Evolutionary conservation across 2,888 invertebrate species (phyloP).

Genomic region (Fabriciana adippe): DNA sequence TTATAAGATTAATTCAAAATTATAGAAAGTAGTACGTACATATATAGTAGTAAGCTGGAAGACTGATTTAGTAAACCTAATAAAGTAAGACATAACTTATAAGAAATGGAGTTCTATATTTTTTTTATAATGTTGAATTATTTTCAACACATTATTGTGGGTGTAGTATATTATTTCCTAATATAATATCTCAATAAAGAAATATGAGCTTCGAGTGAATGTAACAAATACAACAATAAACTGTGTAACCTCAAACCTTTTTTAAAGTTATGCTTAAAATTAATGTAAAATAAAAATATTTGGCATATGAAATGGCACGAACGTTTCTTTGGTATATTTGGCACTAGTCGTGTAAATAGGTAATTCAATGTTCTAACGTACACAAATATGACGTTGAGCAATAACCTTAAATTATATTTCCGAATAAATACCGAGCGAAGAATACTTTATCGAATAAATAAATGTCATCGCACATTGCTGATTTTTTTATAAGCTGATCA

Average conservation of each 20-base stretch:
- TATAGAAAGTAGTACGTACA: no score
- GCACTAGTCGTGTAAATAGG: constrained; percentile 52
- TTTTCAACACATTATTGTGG: no score
- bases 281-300: constrained; percentile 40
- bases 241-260: constrained; percentile 13
- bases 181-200: no score
- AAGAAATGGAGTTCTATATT: not conserved
- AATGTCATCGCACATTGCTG: constrained; percentile 1
- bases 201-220: no score
- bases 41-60: constrained; percentile 3
- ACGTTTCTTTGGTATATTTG: constrained; percentile 58
- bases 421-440: constrained; percentile 71
- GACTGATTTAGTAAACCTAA: constrained; percentile 1
- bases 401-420: constrained; percentile 59
- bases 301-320: constrained; percentile 55
- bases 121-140: not conserved
- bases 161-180: no score
- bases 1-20: no score
- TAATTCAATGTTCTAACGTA: constrained; percentile 55
- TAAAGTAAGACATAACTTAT: not conserved
- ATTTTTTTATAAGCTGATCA: not conserved
- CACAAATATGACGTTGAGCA: constrained; percentile 72
- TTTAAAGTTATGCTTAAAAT: constrained; percentile 37
- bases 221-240: no score
- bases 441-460: constrained; percentile 60